Percentiles rank a stretch among this genome's conserved stretches.
Evolutionary conservation across 2,888 invertebrate genomes (phyloP).

Genomic region (Vanessa cardui): DNA sequence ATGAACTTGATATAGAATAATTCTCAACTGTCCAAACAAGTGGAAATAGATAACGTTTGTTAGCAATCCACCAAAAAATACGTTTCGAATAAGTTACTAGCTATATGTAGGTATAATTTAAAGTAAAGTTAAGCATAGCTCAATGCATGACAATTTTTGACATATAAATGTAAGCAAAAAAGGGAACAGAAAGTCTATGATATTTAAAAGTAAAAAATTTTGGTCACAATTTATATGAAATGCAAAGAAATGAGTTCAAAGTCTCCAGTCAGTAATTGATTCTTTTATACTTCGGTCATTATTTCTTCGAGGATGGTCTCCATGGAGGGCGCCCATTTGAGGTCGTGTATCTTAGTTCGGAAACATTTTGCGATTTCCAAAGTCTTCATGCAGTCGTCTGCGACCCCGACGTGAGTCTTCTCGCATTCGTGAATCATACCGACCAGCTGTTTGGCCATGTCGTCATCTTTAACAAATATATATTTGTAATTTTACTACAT

Average conservation of each 20-base stretch:
- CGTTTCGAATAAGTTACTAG: no score
- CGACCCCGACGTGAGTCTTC: constrained; percentile 40
- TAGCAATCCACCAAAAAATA: no score
- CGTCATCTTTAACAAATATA: constrained; percentile 54
- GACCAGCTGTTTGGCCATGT: constrained; percentile 62
- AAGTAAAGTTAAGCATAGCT: no score
- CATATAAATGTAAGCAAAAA: no score
- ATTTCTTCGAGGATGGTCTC: constrained; percentile 64
- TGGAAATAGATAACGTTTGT: no score
- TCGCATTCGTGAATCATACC: constrained; percentile 65
- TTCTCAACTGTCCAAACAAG: no score
- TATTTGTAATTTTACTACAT: background rate
- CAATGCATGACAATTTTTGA: no score
- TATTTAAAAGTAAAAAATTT: no score
- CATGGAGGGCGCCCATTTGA: constrained; percentile 73
- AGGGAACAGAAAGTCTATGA: no score
- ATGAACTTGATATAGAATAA: no score
- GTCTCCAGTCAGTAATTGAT: background rate
- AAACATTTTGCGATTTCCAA: constrained; percentile 71
- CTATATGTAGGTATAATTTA: no score
- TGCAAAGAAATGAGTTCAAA: background rate
- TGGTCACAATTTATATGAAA: no score
- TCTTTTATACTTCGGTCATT: constrained; percentile 53
- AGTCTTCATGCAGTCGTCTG: constrained; percentile 56
- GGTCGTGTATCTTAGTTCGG: constrained; percentile 65